These are phyloP conservation scores for Ophraella communa DNA, from an alignment of 2,888 invertebrate species.

Conservation along the genomic window DNA sequence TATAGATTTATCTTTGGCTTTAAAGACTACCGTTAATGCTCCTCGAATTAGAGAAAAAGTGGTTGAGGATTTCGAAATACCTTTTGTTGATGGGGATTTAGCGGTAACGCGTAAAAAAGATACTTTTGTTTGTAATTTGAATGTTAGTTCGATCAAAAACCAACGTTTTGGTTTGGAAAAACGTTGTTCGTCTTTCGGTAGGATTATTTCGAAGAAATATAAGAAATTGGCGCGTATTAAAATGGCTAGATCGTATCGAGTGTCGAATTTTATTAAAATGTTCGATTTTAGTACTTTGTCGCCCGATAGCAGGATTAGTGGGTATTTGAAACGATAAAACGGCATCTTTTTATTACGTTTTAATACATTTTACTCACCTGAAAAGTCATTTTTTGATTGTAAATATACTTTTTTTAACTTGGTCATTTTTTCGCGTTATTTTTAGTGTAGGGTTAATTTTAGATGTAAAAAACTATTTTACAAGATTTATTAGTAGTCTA, in stretches of 20 bases:
- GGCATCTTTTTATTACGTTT: no score
- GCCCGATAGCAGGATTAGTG: conserved; percentile 66
- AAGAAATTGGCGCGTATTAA: conserved; percentile 20
- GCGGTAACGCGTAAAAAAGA: conserved; percentile 31
- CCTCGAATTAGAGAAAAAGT: conserved; percentile 33
- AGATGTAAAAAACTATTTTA: no score
- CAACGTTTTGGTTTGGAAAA: conserved; percentile 44
- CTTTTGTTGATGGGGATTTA: conserved; percentile 54
- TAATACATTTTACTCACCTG: no score
- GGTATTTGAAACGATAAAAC: conserved; percentile 51
- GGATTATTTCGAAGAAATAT: conserved; percentile 58
- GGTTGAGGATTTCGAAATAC: conserved; percentile 52
- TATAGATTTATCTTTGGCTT: conserved; percentile 60
- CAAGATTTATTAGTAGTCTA: no score
- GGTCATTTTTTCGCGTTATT: no score
- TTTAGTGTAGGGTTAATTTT: no score
- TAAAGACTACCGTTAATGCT: conserved; percentile 47
- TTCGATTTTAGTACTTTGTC: conserved; percentile 69
- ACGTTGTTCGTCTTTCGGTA: conserved; percentile 61
- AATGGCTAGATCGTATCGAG: no score
- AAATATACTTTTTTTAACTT: no score
- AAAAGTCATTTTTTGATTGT: no score
- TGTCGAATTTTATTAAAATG: conserved; percentile 40
- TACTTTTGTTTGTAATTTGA: conserved; percentile 48
- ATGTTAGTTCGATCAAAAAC: conserved; percentile 44